Percentiles rank a stretch among this genome's conserved stretches.
Evolutionary conservation across 2,888 invertebrate genomes (phyloP).

Genomic region (Cenopis cana): DNA sequence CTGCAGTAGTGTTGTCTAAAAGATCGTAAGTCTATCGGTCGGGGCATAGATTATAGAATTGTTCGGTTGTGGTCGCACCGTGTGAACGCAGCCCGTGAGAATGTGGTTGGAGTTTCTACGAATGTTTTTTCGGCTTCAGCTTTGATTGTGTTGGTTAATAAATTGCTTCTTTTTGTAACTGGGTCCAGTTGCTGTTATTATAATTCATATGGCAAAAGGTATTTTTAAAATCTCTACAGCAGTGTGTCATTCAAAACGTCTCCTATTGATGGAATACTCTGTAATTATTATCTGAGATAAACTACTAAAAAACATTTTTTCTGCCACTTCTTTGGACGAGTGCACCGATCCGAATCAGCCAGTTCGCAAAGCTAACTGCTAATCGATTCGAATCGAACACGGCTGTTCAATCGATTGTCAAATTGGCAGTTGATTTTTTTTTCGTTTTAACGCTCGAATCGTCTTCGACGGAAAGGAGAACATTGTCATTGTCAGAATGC

Average conservation of each 20-base stretch:
- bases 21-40: slow-evolving; percentile 63
- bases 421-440: slow-evolving; percentile 58
- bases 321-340: slow-evolving; percentile 22
- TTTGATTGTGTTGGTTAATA: slow-evolving; percentile 22
- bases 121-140: slow-evolving; percentile 35
- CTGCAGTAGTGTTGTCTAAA: neutral
- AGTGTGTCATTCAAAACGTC: neutral
- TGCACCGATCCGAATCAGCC: slow-evolving; percentile 26
- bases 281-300: neutral
- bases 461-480: slow-evolving; percentile 10
- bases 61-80: slow-evolving; percentile 40
- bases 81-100: slow-evolving; percentile 64
- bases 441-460: slow-evolving; percentile 41
- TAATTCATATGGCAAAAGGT: neutral
- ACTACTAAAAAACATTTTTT: neutral
- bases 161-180: slow-evolving; percentile 22
- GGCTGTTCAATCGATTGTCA: slow-evolving; percentile 65
- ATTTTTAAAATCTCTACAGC: neutral
- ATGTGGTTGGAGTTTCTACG: slow-evolving; percentile 65
- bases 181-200: neutral
- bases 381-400: slow-evolving; percentile 55
- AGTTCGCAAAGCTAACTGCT: slow-evolving; percentile 34
- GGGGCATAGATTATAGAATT: slow-evolving; percentile 48
- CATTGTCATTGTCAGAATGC: neutral
- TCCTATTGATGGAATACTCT: neutral